A percentile compares a stretch with the other conserved stretches of the same genome.
Conservation (phyloP, 1,140 invertebrate genomes). For the Samia ricini region DNA sequence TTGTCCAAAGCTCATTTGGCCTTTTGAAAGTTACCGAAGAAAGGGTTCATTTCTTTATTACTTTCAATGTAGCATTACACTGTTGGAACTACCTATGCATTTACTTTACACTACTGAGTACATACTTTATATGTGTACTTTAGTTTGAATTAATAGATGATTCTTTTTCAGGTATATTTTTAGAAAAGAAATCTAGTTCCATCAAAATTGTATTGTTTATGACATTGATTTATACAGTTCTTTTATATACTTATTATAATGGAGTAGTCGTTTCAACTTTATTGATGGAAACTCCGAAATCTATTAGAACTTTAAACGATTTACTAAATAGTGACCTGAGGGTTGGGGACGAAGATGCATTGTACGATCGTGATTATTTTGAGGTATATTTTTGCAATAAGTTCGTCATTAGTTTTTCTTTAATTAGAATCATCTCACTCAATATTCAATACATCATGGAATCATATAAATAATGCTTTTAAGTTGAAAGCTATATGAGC, state of each 20-base stretch:
- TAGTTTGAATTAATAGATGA: no score
- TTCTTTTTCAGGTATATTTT: conserved; percentile 48
- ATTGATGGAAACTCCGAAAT: conserved; percentile 81
- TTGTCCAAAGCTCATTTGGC: no score
- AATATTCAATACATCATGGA: no score
- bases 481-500: no score
- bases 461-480: no score
- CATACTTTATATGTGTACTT: no score
- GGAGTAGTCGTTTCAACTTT: conserved; percentile 85
- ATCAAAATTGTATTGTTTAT: conserved; percentile 81
- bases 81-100: no score
- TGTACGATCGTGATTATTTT: conserved; percentile 81
- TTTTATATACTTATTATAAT: conserved; percentile 85
- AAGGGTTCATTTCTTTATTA: no score
- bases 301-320: conserved; percentile 80
- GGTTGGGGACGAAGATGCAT: conserved; percentile 80
- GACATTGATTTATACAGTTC: conserved; percentile 81
- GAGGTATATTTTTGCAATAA: conserved; percentile 56
- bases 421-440: no score
- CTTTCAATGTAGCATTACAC: no score
- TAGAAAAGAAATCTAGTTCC: conserved; percentile 71
- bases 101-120: no score
- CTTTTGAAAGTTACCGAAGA: no score
- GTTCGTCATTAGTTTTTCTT: neutral
- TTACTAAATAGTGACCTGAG: conserved; percentile 80